Evolutionary conservation across 1,140 invertebrate genomes (phyloP).

Genomic region (Orius insidiosus): DNA sequence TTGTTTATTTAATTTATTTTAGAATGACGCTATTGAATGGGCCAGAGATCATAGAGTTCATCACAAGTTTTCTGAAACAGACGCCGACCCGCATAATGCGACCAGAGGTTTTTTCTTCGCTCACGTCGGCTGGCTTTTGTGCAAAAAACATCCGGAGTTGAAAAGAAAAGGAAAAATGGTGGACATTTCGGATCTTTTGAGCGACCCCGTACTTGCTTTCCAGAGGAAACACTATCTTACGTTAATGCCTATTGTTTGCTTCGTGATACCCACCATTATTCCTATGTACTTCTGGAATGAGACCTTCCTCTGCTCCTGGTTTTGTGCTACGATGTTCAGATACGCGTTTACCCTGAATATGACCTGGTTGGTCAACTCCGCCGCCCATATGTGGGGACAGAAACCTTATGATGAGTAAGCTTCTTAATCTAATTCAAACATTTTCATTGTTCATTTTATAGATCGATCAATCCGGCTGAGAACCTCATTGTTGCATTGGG

Average conservation of each 20-base stretch:
- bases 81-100: constrained; percentile 92
- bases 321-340: constrained; percentile 64
- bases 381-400: constrained; percentile 80
- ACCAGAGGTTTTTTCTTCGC: constrained; percentile 91
- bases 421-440: no score
- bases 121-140: constrained; percentile 86
- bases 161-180: constrained; percentile 69
- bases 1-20: constrained; percentile 17
- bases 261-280: constrained; percentile 67
- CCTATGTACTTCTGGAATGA: constrained; percentile 78
- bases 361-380: constrained; percentile 92
- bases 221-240: constrained; percentile 78
- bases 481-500: constrained; percentile 50
- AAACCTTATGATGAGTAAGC: constrained; percentile 84
- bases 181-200: constrained; percentile 71
- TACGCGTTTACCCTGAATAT: constrained; percentile 75
- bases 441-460: no score
- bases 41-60: constrained; percentile 86
- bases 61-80: constrained; percentile 90
- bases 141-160: constrained; percentile 79
- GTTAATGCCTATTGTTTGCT: constrained; percentile 66
- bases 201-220: constrained; percentile 68
- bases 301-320: constrained; percentile 57
- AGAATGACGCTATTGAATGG: constrained; percentile 92
- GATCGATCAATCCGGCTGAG: constrained; percentile 52